Evolutionary conservation across 2,888 invertebrate genomes (phyloP), one percentile per base, ranked within the genome.

Genomic region (Thereva nobilitata): DNA sequence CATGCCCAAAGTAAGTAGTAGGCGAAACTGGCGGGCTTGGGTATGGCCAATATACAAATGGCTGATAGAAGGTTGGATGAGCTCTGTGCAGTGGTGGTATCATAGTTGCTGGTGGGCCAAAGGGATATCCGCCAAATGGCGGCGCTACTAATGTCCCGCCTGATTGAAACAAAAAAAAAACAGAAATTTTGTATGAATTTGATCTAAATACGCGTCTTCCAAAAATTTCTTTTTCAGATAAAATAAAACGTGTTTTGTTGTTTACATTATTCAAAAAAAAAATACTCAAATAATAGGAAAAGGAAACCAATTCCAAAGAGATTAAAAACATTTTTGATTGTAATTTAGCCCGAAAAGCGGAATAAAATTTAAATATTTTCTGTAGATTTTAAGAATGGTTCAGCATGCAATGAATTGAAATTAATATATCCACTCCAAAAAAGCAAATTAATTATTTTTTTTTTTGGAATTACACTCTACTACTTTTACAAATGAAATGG

Each of bases 21-120:
- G 95, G 95, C 50, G 95, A 95, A 12, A 95, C 94, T 0, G 95
- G 95, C 45, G 95, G 95, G 74, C 94, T 94, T 54, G 95, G 95
- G 83, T 95, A 95, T 0, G 92, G 91, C 95, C 95, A 96, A 83
- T 95, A 95, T 74, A 95, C 89, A 69, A 90, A 86, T 64, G 87
- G 87, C 40, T 88, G 88, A 72, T 85, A 85, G 72, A 85, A 86
- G 35, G 82, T 79, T 10, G 82, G 81, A 67, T 83, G 82, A 47
- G 78, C 81, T 47, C 86, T 85, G 76, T 86, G 82, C 65, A 85
- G 83, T 56, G 77, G 77, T 23, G 85, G 84, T 38, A 84, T 83
- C 80, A 84, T 83, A 40, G 84, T 79, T 69, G 85, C 84, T 74
- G 84, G 73, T 70, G 79, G 74, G 5, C 85, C 83, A 52, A 80